Base-by-base conservation (phyloP, 2,113 vertebrate genomes). In the Excalfactoria chinensis region DNA sequence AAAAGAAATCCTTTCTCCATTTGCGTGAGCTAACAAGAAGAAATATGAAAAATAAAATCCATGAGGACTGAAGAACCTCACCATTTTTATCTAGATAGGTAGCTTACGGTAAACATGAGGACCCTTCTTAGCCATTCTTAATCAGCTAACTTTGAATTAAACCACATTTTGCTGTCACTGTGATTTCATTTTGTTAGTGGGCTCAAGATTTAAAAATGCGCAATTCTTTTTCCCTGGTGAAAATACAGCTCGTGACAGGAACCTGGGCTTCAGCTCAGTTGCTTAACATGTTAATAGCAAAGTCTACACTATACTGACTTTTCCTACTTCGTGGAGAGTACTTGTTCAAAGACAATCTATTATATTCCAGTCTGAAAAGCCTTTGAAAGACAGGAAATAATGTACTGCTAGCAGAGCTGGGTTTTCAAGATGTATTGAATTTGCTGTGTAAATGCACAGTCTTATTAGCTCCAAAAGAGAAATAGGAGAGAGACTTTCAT, bases 121-220 rank as follows among this genome's bases (percentile, higher is more conserved):
- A 73, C 93, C 49, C 84, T 88, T 90, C 92, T 81, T 16, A 59
- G 77, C 88, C 74, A 32, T 93, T 55, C 89, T 89, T 89, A 84
- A 96, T 95, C 92, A 93, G 95, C 72, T 91, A 71, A 74, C 96
- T 96, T 92, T 89, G 91, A 95, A 96, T 94, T 93, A 93, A 89
- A 89, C 87, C 85, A 56, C 79, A 87, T 93, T 95, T 89, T 85
- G 84, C 91, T 92, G 93, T 93, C 93, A 77, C 75, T 74, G 75
- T 92, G 91, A 93, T 94, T 95, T 89, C 87, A 91, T 89, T 92
- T 91, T 75, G 41, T 59, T 85, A 53, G 3, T 85, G 79, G 79
- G 86, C 48, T 85, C 56, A 30, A 83, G 91, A 89, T 91, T 95
- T 88, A 95, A 93, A 91, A 89, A 95, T 53, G 51, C n/a, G 75